Base-by-base conservation (phyloP, 2,797 vertebrate species). In the Simalia tracyae region DNA sequence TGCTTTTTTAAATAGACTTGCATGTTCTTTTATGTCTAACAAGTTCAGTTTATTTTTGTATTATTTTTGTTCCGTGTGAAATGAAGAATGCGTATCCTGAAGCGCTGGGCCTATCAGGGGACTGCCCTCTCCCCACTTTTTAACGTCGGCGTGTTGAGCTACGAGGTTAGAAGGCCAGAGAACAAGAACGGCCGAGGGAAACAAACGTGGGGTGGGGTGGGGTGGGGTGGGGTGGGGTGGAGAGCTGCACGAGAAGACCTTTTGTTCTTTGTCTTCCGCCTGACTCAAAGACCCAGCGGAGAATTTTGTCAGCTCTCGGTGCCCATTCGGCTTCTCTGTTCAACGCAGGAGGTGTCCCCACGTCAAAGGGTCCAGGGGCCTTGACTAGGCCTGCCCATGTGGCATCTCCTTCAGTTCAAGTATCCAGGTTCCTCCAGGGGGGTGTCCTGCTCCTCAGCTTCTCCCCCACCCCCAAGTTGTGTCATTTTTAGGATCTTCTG, bases 11-110 rank as follows among this genome's bases (percentile, higher is more conserved):
- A 94, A 93, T 96, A 95, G 96, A 95, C 91, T 94, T 95, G 94
- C 91, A 90, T 95, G 94, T 96, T 93, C 94, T 97, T 95, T 94
- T 72, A 90, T 89, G 92, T 95, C 93, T 96, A 95, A 95, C 95
- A 94, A 92, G 93, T 93, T 94, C 94, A 93, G 93, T 95, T 96
- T 96, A 95, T 96, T 96, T 96, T 96, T 97, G 90, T 96, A 96
- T 95, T 91, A 95, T 93, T 95, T 94, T 81, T 95, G 90, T 95
- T 94, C 94, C 84, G 90, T 89, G 88, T 94, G 90, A 94, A 90
- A 95, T 85, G 96, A 96, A 95, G 95, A 95, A 93, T 90, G 28
- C 46, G 85, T 72, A 46, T 89, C 95, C 94, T 94, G 84, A 87
- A 90, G 66, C 76, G 42, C 59, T 91, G 68, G 54, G 11, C 46